Conservation (phyloP, 92 coral and sea anemone species). For the Epizoanthus rinbou region DNA sequence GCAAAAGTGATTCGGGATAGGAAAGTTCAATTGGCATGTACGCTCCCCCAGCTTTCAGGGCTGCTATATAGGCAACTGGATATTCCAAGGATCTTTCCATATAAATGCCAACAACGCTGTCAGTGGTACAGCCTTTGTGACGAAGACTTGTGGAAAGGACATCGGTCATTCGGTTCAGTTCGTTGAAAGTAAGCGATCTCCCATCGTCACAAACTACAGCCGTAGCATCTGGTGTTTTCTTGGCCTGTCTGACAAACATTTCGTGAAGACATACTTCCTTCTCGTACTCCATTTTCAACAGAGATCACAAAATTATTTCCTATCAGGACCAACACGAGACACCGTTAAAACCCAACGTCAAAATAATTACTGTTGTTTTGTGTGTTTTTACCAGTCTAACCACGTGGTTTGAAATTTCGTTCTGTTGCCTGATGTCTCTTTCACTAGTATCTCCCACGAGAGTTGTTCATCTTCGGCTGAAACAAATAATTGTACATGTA, state of each 20-base stretch:
- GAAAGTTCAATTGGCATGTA: slow-evolving; percentile 82
- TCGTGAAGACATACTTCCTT: slow-evolving; percentile 82
- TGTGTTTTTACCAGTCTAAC: neutral
- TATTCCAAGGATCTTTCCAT: slow-evolving; percentile 78
- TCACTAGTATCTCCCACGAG: too few relatives aligned
- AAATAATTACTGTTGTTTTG: neutral
- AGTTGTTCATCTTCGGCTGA: too few relatives aligned
- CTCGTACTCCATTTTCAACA: slow-evolving; percentile 73
- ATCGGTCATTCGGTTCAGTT: slow-evolving; percentile 72
- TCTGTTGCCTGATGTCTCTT: too few relatives aligned
- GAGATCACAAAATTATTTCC: neutral
- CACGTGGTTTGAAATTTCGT: neutral
- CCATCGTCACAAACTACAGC: slow-evolving; percentile 86
- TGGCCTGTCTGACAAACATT: slow-evolving; percentile 74
- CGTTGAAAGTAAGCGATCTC: slow-evolving; percentile 65
- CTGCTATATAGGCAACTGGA: slow-evolving; percentile 75
- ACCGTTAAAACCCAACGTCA: neutral
- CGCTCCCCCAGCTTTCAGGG: slow-evolving; percentile 87
- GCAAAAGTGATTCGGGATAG: slow-evolving; percentile 69
- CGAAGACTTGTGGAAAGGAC: slow-evolving; percentile 72
- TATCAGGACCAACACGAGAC: neutral
- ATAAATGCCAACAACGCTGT: slow-evolving; percentile 79
- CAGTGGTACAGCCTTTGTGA: slow-evolving; percentile 70
- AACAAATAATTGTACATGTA: too few relatives aligned
- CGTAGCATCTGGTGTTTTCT: slow-evolving; percentile 63